Conservation (phyloP, 2,888 invertebrate genomes). For the Drosophila kambysellisi region DNA sequence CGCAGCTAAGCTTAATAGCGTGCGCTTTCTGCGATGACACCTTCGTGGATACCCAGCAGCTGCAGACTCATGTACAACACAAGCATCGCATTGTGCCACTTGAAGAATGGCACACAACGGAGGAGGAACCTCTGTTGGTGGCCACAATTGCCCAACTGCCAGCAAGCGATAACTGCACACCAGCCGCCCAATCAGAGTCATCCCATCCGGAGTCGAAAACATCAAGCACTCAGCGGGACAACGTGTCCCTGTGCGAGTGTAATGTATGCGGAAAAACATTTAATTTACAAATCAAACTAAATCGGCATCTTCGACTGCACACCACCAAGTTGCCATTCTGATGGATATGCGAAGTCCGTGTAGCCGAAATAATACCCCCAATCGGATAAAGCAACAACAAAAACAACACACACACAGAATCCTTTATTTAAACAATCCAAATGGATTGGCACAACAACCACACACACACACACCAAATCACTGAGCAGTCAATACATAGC, state of each 20-base stretch:
- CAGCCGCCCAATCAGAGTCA: background rate
- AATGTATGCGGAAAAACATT: conserved; percentile 70
- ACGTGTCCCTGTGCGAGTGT: conserved; percentile 47
- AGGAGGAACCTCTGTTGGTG: background rate
- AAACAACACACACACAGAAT: background rate
- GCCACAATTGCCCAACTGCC: background rate
- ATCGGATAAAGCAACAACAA: background rate
- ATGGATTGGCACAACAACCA: background rate
- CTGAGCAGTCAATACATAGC: too few relatives aligned
- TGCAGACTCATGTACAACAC: conserved; percentile 61
- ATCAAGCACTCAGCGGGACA: background rate
- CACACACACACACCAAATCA: background rate
- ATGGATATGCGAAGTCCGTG: background rate
- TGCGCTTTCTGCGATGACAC: conserved; percentile 72
- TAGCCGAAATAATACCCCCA: background rate
- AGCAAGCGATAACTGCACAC: background rate
- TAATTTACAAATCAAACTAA: conserved; percentile 76
- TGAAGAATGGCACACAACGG: background rate
- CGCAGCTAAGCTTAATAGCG: conserved; percentile 28
- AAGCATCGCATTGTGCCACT: conserved; percentile 21
- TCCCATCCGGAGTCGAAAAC: background rate
- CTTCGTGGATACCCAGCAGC: conserved; percentile 59
- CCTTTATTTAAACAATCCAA: background rate
- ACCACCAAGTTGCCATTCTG: conserved; percentile 36
- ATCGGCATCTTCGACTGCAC: conserved; percentile 75